Evolutionary conservation across 2,888 invertebrate species (phyloP), one percentile per base, ranked within the genome.

Genomic region (Pristionchus maxplancki): DNA sequence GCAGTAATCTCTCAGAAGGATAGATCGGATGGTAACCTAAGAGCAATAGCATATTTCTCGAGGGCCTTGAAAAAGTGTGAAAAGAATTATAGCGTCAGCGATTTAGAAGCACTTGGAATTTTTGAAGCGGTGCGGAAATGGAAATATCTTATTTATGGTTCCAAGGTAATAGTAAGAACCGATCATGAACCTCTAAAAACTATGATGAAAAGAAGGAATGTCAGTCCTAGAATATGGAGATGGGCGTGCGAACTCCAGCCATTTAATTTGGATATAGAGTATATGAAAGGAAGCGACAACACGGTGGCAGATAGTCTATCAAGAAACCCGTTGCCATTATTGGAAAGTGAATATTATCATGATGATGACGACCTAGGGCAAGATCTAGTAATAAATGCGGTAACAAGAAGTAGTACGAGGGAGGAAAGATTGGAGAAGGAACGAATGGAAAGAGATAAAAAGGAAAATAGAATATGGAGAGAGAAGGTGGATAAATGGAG

Each of bases 251-350:
- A 24, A 24, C 9, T 64, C 13, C 24, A 15, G 28, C 64, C 64
- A 64, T 64, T 48, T n/a, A n/a, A n/a, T n/a, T n/a, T n/a, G n/a
- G n/a, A n/a, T n/a, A 78, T 78, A 24, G 40, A 40, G 24, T 20
- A 78, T 24, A 8, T 78, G 20, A 78, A 78, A 40, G 78, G 78
- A 4, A 78, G 40, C 40, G 78, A 78, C 2, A 78, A 78, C 40
- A 44, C n/a, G n/a, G 37, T 78, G 9, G 78, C 78, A 28, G 78
- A 78, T 78, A 40, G 40, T 24, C 31, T 78, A 9, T 78, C 78
- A 24, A 9, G 78, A 24, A 37, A n/a, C 8, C 24, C 6, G 78
- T 40, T 11, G n/a, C 37, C 5, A 78, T n/a, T n/a, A n/a, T n/a
- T n/a, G n/a, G n/a, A n/a, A n/a, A n/a, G n/a, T n/a, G n/a, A n/a